phyloP scores from a whole-genome alignment of 2,113 vertebrate species.

The Gadus macrocephalus region DNA sequence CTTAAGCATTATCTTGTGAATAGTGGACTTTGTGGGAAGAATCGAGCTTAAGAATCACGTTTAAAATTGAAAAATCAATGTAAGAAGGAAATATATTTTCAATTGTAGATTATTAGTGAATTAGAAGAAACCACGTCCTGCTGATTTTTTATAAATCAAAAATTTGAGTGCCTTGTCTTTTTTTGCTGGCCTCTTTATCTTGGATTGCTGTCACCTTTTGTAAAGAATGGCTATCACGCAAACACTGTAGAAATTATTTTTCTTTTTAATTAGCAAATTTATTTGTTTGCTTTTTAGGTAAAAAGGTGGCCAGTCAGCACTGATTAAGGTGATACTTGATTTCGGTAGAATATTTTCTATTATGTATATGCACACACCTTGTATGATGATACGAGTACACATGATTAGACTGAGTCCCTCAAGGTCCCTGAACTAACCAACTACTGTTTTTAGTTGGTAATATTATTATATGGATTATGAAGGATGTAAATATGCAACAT shows the following conservation, averaged over 20 bases:
- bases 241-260: conserved; percentile 34
- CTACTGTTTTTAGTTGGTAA: no score
- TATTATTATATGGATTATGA: conserved; percentile 2
- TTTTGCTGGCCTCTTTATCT: conserved; percentile 31
- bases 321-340: conserved; percentile 33
- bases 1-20: no score
- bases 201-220: conserved; percentile 25
- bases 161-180: conserved; percentile 63
- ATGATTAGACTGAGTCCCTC: neutral
- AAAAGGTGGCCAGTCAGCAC: conserved; percentile 32
- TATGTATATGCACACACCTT: conserved; percentile 14
- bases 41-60: neutral
- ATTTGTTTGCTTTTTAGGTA: conserved; percentile 26
- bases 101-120: conserved; percentile 15
- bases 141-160: conserved; percentile 21
- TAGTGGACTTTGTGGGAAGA: no score
- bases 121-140: conserved; percentile 26
- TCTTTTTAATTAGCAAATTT: conserved; percentile 6
- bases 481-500: conserved; percentile 10
- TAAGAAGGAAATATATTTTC: conserved; percentile 14
- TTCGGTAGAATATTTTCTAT: conserved; percentile 50
- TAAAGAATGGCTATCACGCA: conserved; percentile 18
- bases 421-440: no score
- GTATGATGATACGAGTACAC: neutral
- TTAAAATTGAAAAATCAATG: neutral